phyloP scores from a whole-genome alignment of 2,113 vertebrate genomes.

The Cygnus buccinator region DNA sequence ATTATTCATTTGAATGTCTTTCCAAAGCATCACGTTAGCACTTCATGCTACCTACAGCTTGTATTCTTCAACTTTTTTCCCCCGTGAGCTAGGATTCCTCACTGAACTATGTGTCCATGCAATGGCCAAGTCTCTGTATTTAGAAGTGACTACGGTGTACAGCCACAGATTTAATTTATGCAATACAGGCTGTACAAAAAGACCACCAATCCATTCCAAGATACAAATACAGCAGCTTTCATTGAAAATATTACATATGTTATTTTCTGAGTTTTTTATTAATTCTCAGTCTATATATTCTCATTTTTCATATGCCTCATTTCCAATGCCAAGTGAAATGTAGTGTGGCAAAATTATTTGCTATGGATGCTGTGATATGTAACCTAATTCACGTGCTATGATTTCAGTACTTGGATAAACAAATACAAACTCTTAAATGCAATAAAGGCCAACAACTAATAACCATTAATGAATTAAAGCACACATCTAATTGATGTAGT shows the following conservation, averaged over 20 bases:
- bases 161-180: not conserved
- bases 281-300: not conserved
- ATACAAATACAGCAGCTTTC: not conserved
- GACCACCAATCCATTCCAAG: not conserved
- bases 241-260: not conserved
- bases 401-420: not conserved
- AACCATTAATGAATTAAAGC: not conserved
- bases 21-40: not conserved
- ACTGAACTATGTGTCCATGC: not conserved
- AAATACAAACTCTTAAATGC: not conserved
- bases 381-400: not conserved
- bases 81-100: not conserved
- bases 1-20: not conserved
- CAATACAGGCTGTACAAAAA: not conserved
- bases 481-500: not conserved
- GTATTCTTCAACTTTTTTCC: not conserved
- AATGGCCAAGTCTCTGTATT: not conserved
- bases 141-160: not conserved
- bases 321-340: not conserved
- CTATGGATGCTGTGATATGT: not conserved
- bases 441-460: not conserved
- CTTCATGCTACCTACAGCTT: not conserved
- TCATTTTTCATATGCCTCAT: not conserved
- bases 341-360: not conserved
- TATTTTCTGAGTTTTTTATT: not conserved